These are phyloP conservation scores for Ochropacha duplaris DNA, from an alignment of 2,888 invertebrate species.

Conservation along the genomic window DNA sequence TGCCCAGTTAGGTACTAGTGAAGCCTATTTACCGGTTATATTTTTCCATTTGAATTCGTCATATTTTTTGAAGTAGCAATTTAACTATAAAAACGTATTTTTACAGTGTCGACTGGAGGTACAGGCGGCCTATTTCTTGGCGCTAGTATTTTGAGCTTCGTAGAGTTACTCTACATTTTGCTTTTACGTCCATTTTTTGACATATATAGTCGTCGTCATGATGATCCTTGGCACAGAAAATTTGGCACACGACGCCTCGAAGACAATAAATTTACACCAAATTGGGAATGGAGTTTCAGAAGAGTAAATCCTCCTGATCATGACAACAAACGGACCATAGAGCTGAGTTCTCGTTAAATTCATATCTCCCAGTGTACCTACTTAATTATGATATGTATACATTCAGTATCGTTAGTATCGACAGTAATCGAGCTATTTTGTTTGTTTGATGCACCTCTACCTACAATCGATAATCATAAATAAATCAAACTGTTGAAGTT, in stretches of 20 bases:
- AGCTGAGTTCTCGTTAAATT: background rate
- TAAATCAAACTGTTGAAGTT: too few relatives aligned
- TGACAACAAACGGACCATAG: background rate
- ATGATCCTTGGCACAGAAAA: conserved; percentile 69
- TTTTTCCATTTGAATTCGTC: too few relatives aligned
- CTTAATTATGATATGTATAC: background rate
- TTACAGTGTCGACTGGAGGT: conserved; percentile 85
- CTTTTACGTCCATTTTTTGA: conserved; percentile 73
- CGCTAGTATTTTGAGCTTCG: conserved; percentile 86
- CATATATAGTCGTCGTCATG: conserved; percentile 67
- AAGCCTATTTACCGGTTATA: too few relatives aligned
- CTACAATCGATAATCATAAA: too few relatives aligned
- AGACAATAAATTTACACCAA: conserved; percentile 59
- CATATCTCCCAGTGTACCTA: background rate
- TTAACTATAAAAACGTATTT: background rate
- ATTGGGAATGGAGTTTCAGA: conserved; percentile 56
- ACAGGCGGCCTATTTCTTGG: conserved; percentile 86
- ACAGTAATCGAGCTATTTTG: too few relatives aligned
- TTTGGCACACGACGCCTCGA: conserved; percentile 59
- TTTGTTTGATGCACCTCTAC: too few relatives aligned
- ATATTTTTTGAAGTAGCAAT: background rate
- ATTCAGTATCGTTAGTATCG: too few relatives aligned
- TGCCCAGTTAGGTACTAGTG: too few relatives aligned
- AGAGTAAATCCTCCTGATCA: conserved; percentile 50
- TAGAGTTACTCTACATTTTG: conserved; percentile 84